Evolutionary conservation across 2,888 invertebrate genomes (phyloP).

Genomic region (Rutpela maculata): DNA sequence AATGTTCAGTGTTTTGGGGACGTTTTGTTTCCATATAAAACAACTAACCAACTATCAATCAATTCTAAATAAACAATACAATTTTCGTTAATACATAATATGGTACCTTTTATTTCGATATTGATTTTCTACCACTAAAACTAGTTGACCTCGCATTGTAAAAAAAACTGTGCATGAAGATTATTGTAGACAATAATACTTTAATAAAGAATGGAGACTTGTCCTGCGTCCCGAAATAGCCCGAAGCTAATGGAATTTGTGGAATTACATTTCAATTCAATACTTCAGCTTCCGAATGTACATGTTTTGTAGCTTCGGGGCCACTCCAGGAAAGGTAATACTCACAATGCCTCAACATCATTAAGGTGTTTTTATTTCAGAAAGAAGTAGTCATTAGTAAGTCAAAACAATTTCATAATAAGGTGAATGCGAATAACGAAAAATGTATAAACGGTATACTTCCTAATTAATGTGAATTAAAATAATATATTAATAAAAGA

Average conservation of each 20-base stretch:
- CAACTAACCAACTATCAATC: no score
- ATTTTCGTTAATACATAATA: no score
- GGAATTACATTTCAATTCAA: neutral
- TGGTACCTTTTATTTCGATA: no score
- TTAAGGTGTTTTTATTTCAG: constrained; percentile 26
- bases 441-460: neutral
- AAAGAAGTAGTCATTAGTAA: constrained; percentile 30
- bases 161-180: no score
- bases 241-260: neutral
- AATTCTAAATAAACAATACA: no score
- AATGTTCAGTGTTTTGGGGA: no score
- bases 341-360: neutral
- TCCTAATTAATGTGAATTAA: constrained; percentile 11
- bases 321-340: constrained; percentile 13
- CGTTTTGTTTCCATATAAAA: no score
- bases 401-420: constrained; percentile 16
- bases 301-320: neutral
- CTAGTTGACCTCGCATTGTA: no score
- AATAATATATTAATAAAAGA: neutral
- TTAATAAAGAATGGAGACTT: neutral
- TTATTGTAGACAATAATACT: no score
- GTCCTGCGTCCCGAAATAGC: neutral
- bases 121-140: no score
- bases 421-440: constrained; percentile 1
- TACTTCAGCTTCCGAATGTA: constrained; percentile 7